Conservation (phyloP, 2,797 vertebrate species). For the Danio jaintianensis region DNA sequence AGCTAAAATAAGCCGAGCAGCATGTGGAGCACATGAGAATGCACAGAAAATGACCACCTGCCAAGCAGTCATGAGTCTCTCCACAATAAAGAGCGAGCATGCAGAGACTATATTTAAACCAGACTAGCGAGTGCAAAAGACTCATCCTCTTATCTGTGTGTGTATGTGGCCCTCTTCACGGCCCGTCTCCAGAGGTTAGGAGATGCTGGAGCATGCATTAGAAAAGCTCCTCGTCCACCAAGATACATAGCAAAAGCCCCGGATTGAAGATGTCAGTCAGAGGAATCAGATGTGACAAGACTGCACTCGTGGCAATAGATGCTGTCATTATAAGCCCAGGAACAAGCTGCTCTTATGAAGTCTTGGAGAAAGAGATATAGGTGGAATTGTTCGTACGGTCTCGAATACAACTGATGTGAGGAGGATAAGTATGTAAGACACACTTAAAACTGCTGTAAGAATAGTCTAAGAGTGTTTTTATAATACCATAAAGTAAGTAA, state of each 20-base stretch:
- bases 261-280: slow-evolving; percentile 38
- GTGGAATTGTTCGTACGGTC: slow-evolving; percentile 8
- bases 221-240: slow-evolving; percentile 1
- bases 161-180: slow-evolving; percentile 18
- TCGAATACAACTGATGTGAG: neutral
- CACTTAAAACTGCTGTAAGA: no score
- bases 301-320: slow-evolving; percentile 34
- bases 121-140: slow-evolving; percentile 7
- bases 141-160: slow-evolving; percentile 31
- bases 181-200: slow-evolving; percentile 31
- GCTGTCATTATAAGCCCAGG: slow-evolving; percentile 33
- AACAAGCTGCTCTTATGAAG: slow-evolving; percentile 42
- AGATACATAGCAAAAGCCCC: slow-evolving; percentile 32
- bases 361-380: slow-evolving; percentile 14
- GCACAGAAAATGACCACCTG: slow-evolving; percentile 26
- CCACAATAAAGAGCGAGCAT: neutral
- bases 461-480: no score
- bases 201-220: slow-evolving; percentile 27
- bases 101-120: slow-evolving; percentile 30
- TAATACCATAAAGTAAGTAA: no score
- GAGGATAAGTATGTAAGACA: no score
- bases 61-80: slow-evolving; percentile 13
- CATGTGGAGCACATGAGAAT: neutral
- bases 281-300: slow-evolving; percentile 37
- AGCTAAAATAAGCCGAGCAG: slow-evolving; percentile 15